A percentile compares a stretch with the other conserved stretches of the same genome.
Conservation (phyloP, 2,888 invertebrate genomes). For the Alsophila aescularia region DNA sequence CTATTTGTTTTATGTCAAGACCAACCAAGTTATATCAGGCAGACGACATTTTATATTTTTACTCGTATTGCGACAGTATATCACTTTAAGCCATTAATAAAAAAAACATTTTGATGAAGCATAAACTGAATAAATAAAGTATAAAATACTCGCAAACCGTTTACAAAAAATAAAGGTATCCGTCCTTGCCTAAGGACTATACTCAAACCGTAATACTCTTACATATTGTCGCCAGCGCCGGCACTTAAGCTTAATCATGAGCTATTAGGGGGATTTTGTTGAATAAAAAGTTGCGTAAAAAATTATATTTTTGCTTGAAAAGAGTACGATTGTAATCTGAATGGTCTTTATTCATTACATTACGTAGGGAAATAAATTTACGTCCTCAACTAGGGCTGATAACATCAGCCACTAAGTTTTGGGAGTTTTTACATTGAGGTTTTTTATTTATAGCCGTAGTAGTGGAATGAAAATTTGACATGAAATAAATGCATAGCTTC, state of each 20-base stretch:
- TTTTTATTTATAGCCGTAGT: constrained; percentile 2
- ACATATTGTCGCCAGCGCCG: constrained; percentile 44
- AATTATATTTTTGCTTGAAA: constrained; percentile 55
- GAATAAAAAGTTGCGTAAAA: constrained; percentile 49
- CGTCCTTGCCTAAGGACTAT: constrained; percentile 14
- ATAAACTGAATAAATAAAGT: constrained; percentile 14
- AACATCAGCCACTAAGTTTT: constrained; percentile 29
- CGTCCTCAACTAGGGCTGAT: constrained; percentile 35
- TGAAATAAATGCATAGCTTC: not conserved
- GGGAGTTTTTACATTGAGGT: constrained; percentile 13
- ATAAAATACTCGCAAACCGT: constrained; percentile 15
- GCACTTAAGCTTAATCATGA: constrained; percentile 59
- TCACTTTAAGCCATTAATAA: not conserved
- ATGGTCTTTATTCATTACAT: constrained; percentile 49
- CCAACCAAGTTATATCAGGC: not conserved
- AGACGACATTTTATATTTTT: not conserved
- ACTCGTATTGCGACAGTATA: not conserved
- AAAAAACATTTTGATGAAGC: constrained; percentile 3
- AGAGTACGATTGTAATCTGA: constrained; percentile 49
- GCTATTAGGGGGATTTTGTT: constrained; percentile 55
- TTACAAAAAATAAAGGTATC: constrained; percentile 28
- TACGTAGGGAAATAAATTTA: constrained; percentile 47
- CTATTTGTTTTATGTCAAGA: too few relatives aligned
- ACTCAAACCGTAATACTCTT: constrained; percentile 35
- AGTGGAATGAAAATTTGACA: not conserved